Evolutionary conservation across 2,113 vertebrate species (phyloP), one percentile per base, ranked within the genome.

Genomic region (Lophotis ruficrista): DNA sequence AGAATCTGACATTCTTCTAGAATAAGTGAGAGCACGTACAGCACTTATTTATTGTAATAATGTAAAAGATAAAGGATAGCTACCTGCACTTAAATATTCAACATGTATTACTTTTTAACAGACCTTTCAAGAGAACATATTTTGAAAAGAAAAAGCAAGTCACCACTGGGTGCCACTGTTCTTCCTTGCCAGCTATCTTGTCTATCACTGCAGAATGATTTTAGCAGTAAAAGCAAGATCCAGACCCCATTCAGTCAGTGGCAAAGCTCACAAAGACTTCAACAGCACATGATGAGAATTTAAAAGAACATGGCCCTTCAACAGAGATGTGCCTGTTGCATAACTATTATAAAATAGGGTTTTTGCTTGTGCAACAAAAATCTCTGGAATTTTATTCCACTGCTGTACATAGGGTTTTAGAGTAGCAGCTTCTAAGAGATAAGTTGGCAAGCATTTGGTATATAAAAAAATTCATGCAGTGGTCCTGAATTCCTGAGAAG

Each of bases 101-200:
- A 35, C 8, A 54, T 75, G 4, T 17, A 50, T 25, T 80, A 9
- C 31, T n/a, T 72, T 83, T 78, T 58, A 75, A 7, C 4, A 31
- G 2, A 15, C 66, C 14, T 64, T 83, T 71, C 16, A 78, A n/a
- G 27, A 54, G 4, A 88, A 92, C 0, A 14, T 82, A 38, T 8
- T 62, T 91, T 84, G 28, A 65, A 86, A 75, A 73, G 45, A 90
- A 81, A 92, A 85, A 58, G n/a, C 28, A 83, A 84, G 75, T 94
- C 69, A 62, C 97, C 97, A 95, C 96, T 96, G 93, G 97, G 96
- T 96, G 97, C 56, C 97, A 95, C 97, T 97, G 79, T 97, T 94
- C 93, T 96, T 95, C 96, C 65, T 96, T 94, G 23, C 37, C 62
- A 85, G 47, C 50, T 92, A 30, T 75, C 62, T 50, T 31, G 48